Evolutionary conservation across 2,888 invertebrate species (phyloP).

Genomic region (Netelia virgata): DNA sequence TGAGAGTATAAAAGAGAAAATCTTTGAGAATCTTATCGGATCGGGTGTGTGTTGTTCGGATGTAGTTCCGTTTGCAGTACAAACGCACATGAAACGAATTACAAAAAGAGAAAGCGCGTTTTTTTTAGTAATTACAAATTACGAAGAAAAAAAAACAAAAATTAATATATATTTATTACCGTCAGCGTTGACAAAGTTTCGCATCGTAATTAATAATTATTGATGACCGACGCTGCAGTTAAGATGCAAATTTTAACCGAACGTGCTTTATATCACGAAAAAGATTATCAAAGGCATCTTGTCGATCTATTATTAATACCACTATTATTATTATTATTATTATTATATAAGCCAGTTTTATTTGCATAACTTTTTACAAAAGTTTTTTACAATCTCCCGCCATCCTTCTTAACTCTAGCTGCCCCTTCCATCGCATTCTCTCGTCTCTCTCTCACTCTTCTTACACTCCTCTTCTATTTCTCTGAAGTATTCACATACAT

Average conservation of each 20-base stretch:
- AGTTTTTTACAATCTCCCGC: too few species aligned
- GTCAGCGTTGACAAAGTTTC: slow-evolving; percentile 23
- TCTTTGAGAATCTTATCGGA: slow-evolving; percentile 42
- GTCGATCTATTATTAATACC: slow-evolving; percentile 34
- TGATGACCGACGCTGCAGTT: background rate
- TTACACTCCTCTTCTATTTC: too few species aligned
- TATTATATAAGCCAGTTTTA: too few species aligned
- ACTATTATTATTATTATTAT: slow-evolving; percentile 7
- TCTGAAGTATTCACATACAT: too few species aligned
- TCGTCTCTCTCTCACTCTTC: too few species aligned
- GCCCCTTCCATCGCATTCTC: too few species aligned
- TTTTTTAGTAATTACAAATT: slow-evolving; percentile 12
- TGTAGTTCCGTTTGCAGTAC: slow-evolving; percentile 41
- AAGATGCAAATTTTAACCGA: background rate
- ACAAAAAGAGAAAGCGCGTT: background rate
- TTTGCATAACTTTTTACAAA: too few species aligned
- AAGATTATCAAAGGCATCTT: slow-evolving; percentile 54
- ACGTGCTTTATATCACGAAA: slow-evolving; percentile 44
- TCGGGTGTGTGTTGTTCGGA: slow-evolving; percentile 37
- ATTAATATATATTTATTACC: slow-evolving; percentile 1
- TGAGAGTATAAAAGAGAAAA: slow-evolving; percentile 48
- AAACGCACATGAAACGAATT: slow-evolving; percentile 43
- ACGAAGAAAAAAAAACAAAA: background rate
- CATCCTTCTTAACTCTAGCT: too few species aligned
- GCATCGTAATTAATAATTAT: slow-evolving; percentile 29